A percentile compares a stretch with the other conserved stretches of the same genome.
These are phyloP conservation scores for Drosophila rufa DNA, from an alignment of 1,140 invertebrate species.

Conservation along the genomic window DNA sequence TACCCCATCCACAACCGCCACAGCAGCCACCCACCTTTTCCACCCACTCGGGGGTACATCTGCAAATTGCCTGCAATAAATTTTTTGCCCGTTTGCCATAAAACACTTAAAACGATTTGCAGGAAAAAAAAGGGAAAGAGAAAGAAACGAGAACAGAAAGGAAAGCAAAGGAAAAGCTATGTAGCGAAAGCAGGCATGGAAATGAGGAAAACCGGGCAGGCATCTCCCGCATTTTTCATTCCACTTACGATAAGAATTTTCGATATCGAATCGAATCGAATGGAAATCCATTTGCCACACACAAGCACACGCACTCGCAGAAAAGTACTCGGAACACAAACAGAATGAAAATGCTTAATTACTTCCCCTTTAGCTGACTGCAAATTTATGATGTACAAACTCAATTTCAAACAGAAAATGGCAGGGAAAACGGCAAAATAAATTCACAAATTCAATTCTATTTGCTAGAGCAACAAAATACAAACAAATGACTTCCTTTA, in stretches of 20 bases:
- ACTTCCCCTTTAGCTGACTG: slow-evolving; percentile 54
- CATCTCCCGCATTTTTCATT: slow-evolving; percentile 55
- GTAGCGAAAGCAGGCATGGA: slow-evolving; percentile 13
- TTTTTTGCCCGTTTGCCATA: slow-evolving; percentile 75
- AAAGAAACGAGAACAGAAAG: neutral
- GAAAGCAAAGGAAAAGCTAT: slow-evolving; percentile 5
- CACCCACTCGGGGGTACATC: slow-evolving; percentile 49
- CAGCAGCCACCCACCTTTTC: neutral
- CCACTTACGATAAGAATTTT: slow-evolving; percentile 68
- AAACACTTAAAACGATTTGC: slow-evolving; percentile 82
- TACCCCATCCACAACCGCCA: neutral
- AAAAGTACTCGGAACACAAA: slow-evolving; percentile 30
- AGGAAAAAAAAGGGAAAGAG: slow-evolving; percentile 14
- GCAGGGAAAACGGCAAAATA: slow-evolving; percentile 38
- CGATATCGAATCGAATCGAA: slow-evolving; percentile 33
- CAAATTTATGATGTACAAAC: slow-evolving; percentile 60
- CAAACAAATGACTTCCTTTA: slow-evolving; percentile 75
- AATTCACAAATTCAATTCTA: slow-evolving; percentile 62
- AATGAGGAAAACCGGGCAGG: slow-evolving; percentile 38
- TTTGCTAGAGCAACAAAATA: slow-evolving; percentile 53
- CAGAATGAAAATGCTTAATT: slow-evolving; percentile 74
- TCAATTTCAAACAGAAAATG: slow-evolving; percentile 52
- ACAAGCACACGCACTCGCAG: neutral
- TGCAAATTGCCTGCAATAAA: slow-evolving; percentile 82
- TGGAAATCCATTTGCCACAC: slow-evolving; percentile 53